Conservation (phyloP, 2,888 invertebrate species). For the Cosmia trapezina region DNA sequence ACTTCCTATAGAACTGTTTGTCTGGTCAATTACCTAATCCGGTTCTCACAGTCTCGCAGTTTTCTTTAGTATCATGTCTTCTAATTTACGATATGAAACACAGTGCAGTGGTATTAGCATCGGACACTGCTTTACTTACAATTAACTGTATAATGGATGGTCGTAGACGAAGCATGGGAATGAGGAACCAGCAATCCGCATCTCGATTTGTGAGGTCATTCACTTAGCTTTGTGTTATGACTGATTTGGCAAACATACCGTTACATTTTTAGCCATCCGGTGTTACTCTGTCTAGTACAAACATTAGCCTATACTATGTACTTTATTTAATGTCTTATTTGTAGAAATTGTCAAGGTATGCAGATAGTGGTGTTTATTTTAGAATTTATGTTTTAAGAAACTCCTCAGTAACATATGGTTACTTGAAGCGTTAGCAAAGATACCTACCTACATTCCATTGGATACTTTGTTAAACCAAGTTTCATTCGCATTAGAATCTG, state of each 20-base stretch:
- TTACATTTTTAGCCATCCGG: constrained; percentile 79
- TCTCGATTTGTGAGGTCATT: constrained; percentile 80
- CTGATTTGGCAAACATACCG: constrained; percentile 86
- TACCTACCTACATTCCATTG: neutral
- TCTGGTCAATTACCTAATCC: constrained; percentile 6
- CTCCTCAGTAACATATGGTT: constrained; percentile 20
- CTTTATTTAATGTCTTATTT: constrained; percentile 36
- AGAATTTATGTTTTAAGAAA: constrained; percentile 12
- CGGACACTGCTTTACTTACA: constrained; percentile 45
- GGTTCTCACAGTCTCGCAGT: neutral
- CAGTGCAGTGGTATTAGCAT: constrained; percentile 14
- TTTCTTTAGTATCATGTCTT: constrained; percentile 15
- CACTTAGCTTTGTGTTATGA: constrained; percentile 80
- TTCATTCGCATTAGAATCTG: neutral
- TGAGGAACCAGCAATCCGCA: constrained; percentile 63
- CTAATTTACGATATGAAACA: constrained; percentile 23
- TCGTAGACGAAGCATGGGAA: constrained; percentile 55
- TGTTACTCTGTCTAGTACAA: constrained; percentile 52
- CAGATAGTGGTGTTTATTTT: constrained; percentile 43
- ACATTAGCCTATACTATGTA: constrained; percentile 34
- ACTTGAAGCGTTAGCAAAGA: constrained; percentile 27
- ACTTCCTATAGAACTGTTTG: neutral
- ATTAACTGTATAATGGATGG: constrained; percentile 51
- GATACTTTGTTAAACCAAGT: neutral
- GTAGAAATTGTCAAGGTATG: constrained; percentile 57